A percentile compares a stretch with the other conserved stretches of the same genome.
Conservation (phyloP, 2,888 invertebrate species). For the Herminia tarsipennalis region DNA sequence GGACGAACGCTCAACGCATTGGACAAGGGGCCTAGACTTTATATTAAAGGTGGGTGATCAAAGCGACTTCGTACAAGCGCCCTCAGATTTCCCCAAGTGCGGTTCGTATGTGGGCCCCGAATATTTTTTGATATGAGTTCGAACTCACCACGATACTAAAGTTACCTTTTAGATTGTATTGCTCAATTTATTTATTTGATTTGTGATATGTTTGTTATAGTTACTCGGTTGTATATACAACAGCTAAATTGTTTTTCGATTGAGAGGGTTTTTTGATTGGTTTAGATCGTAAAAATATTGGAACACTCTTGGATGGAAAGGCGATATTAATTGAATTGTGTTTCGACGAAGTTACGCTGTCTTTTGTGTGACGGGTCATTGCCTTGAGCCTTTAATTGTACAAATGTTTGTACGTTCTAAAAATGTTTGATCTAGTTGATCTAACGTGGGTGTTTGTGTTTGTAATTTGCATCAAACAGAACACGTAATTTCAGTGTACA, state of each 20-base stretch:
- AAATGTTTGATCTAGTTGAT: background rate
- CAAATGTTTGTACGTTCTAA: background rate
- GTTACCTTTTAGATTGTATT: constrained; percentile 45
- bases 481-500: too few relatives aligned
- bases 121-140: constrained; percentile 87
- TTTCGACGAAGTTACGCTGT: background rate
- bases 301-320: background rate
- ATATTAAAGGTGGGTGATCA: constrained; percentile 90
- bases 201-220: constrained; percentile 52
- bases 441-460: background rate
- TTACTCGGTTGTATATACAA: constrained; percentile 28
- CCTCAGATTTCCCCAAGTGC: constrained; percentile 91
- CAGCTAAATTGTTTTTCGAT: constrained; percentile 29
- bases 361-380: too few relatives aligned
- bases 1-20: constrained; percentile 90
- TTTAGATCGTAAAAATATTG: background rate
- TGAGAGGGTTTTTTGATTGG: constrained; percentile 11
- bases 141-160: constrained; percentile 17
- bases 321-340: background rate
- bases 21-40: constrained; percentile 91
- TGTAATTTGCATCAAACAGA: background rate
- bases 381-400: background rate
- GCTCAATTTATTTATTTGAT: constrained; percentile 61
- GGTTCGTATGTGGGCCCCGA: constrained; percentile 91
- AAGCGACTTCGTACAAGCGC: constrained; percentile 88